Evolutionary conservation across 2,797 vertebrate species (phyloP).

Genomic region (Cyprinella venusta): DNA sequence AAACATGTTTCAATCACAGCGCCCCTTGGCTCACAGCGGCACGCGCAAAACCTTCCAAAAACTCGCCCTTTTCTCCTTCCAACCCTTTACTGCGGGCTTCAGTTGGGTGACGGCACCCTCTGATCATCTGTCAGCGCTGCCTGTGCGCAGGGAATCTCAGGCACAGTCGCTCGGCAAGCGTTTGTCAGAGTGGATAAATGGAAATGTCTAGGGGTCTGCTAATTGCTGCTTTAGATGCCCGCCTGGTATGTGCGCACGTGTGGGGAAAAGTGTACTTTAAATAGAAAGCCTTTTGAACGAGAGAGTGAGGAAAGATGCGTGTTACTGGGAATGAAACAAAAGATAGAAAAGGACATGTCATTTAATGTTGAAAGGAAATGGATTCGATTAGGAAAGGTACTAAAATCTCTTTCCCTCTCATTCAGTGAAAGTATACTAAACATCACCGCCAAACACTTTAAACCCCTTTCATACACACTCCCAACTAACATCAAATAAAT

Average conservation of each 20-base stretch:
- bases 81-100: slow-evolving; percentile 26
- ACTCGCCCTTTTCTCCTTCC: slow-evolving; percentile 33
- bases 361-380: background rate
- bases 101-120: slow-evolving; percentile 25
- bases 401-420: background rate
- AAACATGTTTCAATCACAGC: slow-evolving; percentile 32
- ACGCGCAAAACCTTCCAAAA: slow-evolving; percentile 16
- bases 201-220: slow-evolving; percentile 61
- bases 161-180: slow-evolving; percentile 24
- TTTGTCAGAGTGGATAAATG: slow-evolving; percentile 57
- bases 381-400: background rate
- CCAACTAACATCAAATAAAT: slow-evolving; percentile 19
- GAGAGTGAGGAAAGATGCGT: slow-evolving; percentile 2
- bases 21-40: slow-evolving; percentile 1
- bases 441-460: slow-evolving; percentile 27
- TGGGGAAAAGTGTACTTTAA: slow-evolving; percentile 41
- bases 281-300: slow-evolving; percentile 46
- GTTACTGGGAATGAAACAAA: slow-evolving; percentile 16
- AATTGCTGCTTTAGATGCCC: slow-evolving; percentile 61
- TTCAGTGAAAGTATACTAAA: background rate
- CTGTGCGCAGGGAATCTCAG: background rate
- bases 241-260: slow-evolving; percentile 46
- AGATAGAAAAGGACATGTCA: background rate
- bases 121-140: slow-evolving; percentile 41
- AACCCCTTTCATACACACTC: slow-evolving; percentile 20